Evolutionary conservation across 2,888 invertebrate genomes (phyloP).

Genomic region (Pocota personata): DNA sequence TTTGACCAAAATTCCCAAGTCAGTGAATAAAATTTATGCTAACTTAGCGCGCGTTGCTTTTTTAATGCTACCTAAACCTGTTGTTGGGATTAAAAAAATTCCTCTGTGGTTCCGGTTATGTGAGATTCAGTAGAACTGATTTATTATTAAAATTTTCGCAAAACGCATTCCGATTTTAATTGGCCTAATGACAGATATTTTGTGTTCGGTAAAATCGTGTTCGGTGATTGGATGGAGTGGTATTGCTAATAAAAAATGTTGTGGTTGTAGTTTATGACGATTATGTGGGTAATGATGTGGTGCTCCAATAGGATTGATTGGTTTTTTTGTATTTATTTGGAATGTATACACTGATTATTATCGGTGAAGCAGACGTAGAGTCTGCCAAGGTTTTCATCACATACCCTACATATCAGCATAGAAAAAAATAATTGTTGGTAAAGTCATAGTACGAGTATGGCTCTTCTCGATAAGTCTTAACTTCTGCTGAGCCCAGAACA

Average conservation of each 20-base stretch:
- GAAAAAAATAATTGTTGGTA: no score
- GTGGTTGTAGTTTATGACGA: background rate
- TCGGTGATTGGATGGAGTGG: background rate
- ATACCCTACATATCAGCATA: no score
- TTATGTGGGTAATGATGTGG: background rate
- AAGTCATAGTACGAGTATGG: no score
- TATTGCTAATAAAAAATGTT: background rate
- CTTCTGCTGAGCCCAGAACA: no score
- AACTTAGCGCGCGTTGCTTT: background rate
- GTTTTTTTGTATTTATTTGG: background rate
- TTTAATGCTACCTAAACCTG: background rate
- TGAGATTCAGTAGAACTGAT: background rate
- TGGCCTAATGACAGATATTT: background rate
- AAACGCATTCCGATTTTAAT: background rate
- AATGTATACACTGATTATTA: no score
- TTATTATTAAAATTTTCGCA: background rate
- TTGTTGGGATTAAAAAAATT: background rate
- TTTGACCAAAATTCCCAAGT: slow-evolving; percentile 3
- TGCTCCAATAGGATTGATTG: background rate
- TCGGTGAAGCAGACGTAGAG: no score
- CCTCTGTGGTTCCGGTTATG: slow-evolving; percentile 17
- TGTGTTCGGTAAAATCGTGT: background rate
- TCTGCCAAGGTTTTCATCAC: no score
- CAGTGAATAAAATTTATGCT: slow-evolving; percentile 28
- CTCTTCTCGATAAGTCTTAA: no score